These are phyloP conservation scores for Coronaproctus castanopsis DNA, from an alignment of 2,888 invertebrate species.

Conservation along the genomic window DNA sequence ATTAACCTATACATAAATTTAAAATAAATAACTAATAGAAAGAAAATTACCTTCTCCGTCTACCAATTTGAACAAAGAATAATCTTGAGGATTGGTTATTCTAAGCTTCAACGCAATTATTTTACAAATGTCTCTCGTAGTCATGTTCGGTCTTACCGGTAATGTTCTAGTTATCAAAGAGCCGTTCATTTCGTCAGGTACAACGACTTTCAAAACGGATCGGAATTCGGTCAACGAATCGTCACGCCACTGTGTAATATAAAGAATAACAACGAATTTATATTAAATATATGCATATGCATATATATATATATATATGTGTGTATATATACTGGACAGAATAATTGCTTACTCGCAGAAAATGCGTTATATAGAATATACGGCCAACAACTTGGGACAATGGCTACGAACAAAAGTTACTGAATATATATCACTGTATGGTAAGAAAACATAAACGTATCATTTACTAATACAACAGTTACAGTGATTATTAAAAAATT, in stretches of 20 bases:
- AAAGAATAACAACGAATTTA: constrained; percentile 10
- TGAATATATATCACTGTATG: too few relatives aligned
- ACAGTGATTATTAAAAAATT: too few relatives aligned
- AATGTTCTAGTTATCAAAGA: constrained; percentile 77
- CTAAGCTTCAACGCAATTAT: constrained; percentile 87
- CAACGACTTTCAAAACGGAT: constrained; percentile 68
- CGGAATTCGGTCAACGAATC: constrained; percentile 34
- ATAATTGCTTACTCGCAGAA: too few relatives aligned
- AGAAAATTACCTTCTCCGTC: constrained; percentile 71
- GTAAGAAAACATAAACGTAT: too few relatives aligned
- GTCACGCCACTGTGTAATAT: constrained; percentile 27
- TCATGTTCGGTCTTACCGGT: constrained; percentile 81
- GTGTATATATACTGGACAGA: too few relatives aligned
- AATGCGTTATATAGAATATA: too few relatives aligned
- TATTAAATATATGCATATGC: too few relatives aligned
- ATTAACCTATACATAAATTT: too few relatives aligned
- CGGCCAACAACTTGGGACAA: too few relatives aligned
- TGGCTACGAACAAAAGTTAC: too few relatives aligned
- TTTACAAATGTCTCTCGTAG: constrained; percentile 77
- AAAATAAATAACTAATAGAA: too few relatives aligned
- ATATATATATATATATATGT: background rate
- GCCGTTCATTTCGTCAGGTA: constrained; percentile 85
- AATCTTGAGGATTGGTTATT: constrained; percentile 91
- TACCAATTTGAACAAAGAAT: constrained; percentile 71
- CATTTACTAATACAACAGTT: too few relatives aligned